Evolutionary conservation across 64 coral and sea anemone genomes (phyloP), one percentile per base, ranked within the genome.

Genomic region (Hydrozoanthus tunicans): DNA sequence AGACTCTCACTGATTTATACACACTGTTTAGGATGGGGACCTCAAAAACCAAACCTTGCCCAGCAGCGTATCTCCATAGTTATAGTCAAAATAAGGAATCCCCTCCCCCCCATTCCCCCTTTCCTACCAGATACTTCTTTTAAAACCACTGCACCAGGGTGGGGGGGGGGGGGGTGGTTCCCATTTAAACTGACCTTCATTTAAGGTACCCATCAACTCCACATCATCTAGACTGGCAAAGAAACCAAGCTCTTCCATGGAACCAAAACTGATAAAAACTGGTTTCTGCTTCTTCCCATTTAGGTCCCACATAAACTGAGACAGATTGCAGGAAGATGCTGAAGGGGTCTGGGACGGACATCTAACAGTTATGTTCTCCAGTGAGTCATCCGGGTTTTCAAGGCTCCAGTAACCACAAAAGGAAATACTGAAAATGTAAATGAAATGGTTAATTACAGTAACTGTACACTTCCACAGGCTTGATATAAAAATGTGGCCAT

Each of bases 231-330:
- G 69, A 86, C 95, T 96, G 5, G 89, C 86, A 79, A 96, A 96
- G 58, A 94, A 96, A 9, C 95, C 95, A 62, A 96, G 63, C 82
- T 96, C 95, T 81, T 96, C 95, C 95, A 96, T 96, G 0, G 95
- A 96, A 59, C 92, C 95, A 89, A 96, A 96, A n/a, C 89, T 85
- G 81, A 96, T 96, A 62, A 94, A 96, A 77, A 96, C 63, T 78
- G 92, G 95, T 23, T 55, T 70, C 15, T 96, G 62, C 58, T 91
- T 81, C 58, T 58, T 85, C 58, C 73, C 77, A 52, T 82, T 70
- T 3, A 96, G 67, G 17, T 77, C 69, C 72, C 77, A 81, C 2
- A 95, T 53, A 68, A 95, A 95, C 58, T 95, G 90, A 53, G 86
- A 62, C 25, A 94, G 64, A 51, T 89, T 67, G 60, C 86, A 90